phyloP scores from a whole-genome alignment of 2,113 vertebrate species.

The Kryptolebias marmoratus region DNA sequence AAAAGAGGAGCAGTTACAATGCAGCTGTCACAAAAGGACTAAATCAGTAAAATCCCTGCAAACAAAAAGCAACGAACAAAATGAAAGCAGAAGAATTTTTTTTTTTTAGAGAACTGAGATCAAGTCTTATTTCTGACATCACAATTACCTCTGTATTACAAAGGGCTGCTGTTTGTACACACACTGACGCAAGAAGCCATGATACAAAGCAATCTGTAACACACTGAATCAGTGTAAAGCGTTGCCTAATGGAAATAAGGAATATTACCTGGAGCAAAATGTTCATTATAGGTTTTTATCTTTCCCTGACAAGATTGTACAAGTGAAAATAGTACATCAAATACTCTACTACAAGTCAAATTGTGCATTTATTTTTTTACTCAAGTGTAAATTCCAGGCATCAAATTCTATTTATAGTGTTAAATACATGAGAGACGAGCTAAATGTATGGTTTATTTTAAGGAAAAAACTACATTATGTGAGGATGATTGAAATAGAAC shows the following conservation, averaged over 20 bases:
- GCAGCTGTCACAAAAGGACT: slow-evolving; percentile 29
- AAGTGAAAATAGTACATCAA: not conserved
- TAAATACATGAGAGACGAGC: no score
- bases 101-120: slow-evolving; percentile 9
- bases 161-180: not conserved
- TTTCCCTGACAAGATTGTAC: not conserved
- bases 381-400: no score
- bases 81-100: not conserved
- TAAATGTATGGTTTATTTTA: no score
- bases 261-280: not conserved
- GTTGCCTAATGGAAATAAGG: not conserved
- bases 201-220: not conserved
- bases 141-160: not conserved
- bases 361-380: no score
- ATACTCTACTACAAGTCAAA: no score
- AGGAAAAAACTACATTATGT: no score
- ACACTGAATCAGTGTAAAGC: not conserved
- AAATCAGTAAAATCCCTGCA: slow-evolving; percentile 26
- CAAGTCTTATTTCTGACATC: slow-evolving; percentile 8
- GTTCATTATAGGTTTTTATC: no score
- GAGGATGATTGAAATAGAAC: no score
- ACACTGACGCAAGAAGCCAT: not conserved
- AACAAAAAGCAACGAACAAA: slow-evolving; percentile 24
- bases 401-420: no score
- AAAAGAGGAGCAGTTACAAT: slow-evolving; percentile 39